Evolutionary conservation across 1,140 invertebrate genomes (phyloP).

Genomic region (Meloidogyne chitwoodi): DNA sequence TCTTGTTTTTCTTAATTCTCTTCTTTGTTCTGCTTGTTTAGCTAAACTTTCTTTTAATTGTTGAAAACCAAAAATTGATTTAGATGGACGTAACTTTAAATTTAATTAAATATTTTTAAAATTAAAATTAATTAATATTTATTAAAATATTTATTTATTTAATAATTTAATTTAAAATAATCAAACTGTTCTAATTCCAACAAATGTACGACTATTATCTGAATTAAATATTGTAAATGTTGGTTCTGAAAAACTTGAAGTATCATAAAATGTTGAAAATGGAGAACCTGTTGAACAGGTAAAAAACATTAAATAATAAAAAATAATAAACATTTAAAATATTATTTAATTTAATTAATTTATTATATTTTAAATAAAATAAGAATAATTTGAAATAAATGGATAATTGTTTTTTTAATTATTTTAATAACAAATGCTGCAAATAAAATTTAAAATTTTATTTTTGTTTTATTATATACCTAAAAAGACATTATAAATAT

Average conservation of each 20-base stretch:
- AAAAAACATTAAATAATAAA: background rate
- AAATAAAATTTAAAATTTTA: too few relatives aligned
- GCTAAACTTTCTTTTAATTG: constrained; percentile 8
- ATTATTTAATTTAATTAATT: background rate
- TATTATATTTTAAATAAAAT: too few relatives aligned
- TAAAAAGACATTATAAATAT: too few relatives aligned
- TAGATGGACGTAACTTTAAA: constrained; percentile 20
- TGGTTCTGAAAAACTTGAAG: background rate
- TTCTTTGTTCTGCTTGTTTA: constrained; percentile 8
- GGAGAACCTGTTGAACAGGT: background rate
- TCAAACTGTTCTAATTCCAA: constrained; percentile 13
- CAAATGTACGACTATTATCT: constrained; percentile 1
- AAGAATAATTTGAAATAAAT: too few relatives aligned
- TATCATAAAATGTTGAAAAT: background rate
- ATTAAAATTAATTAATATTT: background rate
- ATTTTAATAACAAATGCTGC: too few relatives aligned
- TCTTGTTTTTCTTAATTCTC: background rate
- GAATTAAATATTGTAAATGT: background rate
- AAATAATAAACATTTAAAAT: background rate
- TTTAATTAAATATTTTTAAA: background rate
- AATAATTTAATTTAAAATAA: background rate
- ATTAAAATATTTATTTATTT: background rate
- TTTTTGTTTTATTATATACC: too few relatives aligned
- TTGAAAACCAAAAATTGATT: constrained; percentile 6
- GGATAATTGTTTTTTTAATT: too few relatives aligned